Base-by-base conservation (phyloP, 2,888 invertebrate genomes). In the Lepidochitona cinerea region DNA sequence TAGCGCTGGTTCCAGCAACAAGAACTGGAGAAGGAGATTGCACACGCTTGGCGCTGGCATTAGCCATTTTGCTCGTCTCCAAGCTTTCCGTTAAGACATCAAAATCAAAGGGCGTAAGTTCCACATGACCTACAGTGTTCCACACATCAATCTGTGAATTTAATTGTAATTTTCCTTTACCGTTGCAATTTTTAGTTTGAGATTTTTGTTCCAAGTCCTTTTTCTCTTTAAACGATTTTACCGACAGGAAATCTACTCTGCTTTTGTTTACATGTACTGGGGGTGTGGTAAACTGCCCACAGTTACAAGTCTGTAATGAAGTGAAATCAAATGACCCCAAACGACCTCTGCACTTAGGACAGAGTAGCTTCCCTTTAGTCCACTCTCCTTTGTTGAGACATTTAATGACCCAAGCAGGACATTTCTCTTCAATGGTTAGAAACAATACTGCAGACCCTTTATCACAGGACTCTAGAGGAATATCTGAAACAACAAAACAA, bases 271-370 rank as follows among this genome's bases (percentile, higher is more conserved):
- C 54, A 69, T 81, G 77, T 53, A 78, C 54, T 14, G 73, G 33
- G 29, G 81, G 79, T 23, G 75, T 26, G 3, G 53, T 49, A 54
- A 77, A 72, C 35, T 73, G 37, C 4, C 70, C 70, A 73, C 81
- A 79, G 1, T 36, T 49, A 65, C 80, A 81, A 6, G n/a, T 52
- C 29, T 71, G 49, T n/a, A 70, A 49, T 9, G 74, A 67, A 7
- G 76, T 36, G 73, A 83, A 81, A 53, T 83, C 80, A 75, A 83
- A 83, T 12, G 81, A 79, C 23, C 83, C 83, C 49, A 83, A 68
- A 32, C 81, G 29, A 54, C 83, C 81, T 12, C 68, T 59, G 64
- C 83, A 83, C 71, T 80, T 81, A n/a, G 69, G 52, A 67, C 83
- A 83, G 29, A 54, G 53, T 9, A 83, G 69, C 68, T 81, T 83